Evolutionary conservation across 2,797 vertebrate species (phyloP).

Genomic region (Sus cebifrons): DNA sequence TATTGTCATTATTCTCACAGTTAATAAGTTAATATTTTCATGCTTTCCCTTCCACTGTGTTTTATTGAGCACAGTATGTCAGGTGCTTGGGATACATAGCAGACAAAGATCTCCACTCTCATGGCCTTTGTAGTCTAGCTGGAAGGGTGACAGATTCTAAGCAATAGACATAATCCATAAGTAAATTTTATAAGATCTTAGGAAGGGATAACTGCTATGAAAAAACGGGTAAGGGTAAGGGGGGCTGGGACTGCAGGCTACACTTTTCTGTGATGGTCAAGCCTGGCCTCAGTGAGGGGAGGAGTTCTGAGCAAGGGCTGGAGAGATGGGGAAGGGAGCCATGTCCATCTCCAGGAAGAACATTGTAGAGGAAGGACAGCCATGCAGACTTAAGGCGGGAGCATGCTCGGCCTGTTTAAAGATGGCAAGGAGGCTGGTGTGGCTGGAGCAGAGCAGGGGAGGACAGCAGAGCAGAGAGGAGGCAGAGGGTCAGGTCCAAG

Average conservation of each 20-base stretch:
- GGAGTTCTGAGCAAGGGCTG: background rate
- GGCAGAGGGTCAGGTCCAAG: background rate
- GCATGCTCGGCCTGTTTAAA: background rate
- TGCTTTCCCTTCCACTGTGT: background rate
- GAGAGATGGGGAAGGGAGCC: background rate
- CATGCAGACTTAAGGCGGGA: background rate
- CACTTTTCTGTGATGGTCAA: background rate
- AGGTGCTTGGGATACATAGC: background rate
- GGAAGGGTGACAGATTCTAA: background rate
- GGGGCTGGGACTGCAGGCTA: background rate
- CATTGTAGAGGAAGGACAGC: too few species aligned
- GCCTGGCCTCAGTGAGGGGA: background rate
- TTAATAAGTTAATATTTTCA: background rate
- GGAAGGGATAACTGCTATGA: background rate
- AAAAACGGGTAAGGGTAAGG: background rate
- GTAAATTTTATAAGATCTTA: background rate
- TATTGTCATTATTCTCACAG: background rate
- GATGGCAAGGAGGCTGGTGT: accelerated
- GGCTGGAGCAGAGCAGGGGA: background rate
- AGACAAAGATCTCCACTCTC: background rate
- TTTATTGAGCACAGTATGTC: background rate
- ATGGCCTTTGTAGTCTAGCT: background rate
- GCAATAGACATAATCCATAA: background rate
- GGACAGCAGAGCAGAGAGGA: background rate
- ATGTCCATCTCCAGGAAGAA: background rate